Percentiles rank a stretch among this genome's conserved stretches.
phyloP scores from a whole-genome alignment of 92 coral and sea anemone genomes.

The Bergia puertoricense region DNA sequence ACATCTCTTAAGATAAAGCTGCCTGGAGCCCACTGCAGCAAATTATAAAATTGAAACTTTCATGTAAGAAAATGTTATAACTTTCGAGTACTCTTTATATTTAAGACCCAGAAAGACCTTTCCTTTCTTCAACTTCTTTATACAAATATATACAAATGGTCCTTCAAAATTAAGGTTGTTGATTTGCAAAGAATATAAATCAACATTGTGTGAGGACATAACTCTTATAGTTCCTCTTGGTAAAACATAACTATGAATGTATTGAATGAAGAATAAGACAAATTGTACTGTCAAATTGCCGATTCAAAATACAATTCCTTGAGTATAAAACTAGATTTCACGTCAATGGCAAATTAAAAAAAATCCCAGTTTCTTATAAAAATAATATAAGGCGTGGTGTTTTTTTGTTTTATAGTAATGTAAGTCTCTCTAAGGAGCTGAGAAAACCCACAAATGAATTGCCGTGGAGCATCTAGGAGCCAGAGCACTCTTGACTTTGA shows the following conservation, averaged over 20 bases:
- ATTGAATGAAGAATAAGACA: not conserved
- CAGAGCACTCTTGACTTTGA: too few relatives aligned
- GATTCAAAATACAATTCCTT: slow-evolving; percentile 11
- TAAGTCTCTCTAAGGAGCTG: not conserved
- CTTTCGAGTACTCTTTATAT: not conserved
- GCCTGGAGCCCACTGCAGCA: not conserved
- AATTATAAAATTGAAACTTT: slow-evolving; percentile 19
- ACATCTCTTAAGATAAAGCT: slow-evolving; percentile 19
- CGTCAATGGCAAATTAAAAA: not conserved
- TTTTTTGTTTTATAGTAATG: too few relatives aligned
- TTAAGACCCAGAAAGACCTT: slow-evolving; percentile 29
- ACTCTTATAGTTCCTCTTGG: not conserved
- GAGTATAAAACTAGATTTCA: slow-evolving; percentile 27
- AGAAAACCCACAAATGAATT: too few relatives aligned
- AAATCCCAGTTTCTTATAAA: not conserved
- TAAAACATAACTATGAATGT: not conserved
- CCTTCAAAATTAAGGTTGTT: slow-evolving; percentile 13
- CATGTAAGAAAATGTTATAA: slow-evolving; percentile 9
- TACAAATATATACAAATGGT: slow-evolving; percentile 45
- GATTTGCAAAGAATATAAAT: slow-evolving; percentile 3
- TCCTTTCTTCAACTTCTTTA: slow-evolving; percentile 11
- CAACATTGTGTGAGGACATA: not conserved
- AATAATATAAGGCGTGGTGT: not conserved
- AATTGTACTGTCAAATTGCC: not conserved
- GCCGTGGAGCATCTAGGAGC: too few relatives aligned